These are phyloP conservation scores for Trichacis sp. DNA, from an alignment of 2,888 invertebrate genomes.

Conservation along the genomic window DNA sequence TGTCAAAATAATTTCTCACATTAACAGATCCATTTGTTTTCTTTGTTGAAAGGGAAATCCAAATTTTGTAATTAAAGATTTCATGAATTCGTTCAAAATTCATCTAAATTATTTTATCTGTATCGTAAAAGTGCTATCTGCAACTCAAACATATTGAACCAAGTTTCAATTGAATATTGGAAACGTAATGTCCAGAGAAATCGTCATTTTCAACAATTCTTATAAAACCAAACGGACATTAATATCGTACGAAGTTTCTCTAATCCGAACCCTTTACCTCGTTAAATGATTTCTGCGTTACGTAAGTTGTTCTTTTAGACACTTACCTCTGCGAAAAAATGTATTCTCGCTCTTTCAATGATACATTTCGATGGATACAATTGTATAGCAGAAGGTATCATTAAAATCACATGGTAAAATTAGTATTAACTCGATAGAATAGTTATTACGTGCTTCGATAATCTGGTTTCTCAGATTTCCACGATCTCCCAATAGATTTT, in stretches of 20 bases:
- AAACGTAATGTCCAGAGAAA: background rate
- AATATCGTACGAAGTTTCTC: constrained; percentile 8
- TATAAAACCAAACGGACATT: background rate
- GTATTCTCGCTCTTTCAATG: background rate
- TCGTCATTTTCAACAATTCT: background rate
- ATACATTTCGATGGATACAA: background rate
- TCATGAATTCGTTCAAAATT: too few species aligned
- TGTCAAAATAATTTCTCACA: too few species aligned
- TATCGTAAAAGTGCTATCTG: too few species aligned
- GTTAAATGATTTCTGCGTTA: constrained; percentile 1
- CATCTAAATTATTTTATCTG: too few species aligned
- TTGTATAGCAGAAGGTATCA: constrained; percentile 1
- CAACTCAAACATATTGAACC: too few species aligned
- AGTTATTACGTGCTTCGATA: constrained; percentile 10
- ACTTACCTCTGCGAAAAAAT: background rate
- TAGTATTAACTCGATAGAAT: constrained; percentile 4
- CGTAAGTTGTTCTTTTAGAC: background rate
- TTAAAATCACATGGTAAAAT: background rate
- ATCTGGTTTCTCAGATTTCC: constrained; percentile 21
- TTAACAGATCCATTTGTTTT: too few species aligned
- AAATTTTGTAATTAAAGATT: too few species aligned
- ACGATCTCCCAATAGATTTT: constrained; percentile 14
- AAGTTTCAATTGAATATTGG: background rate
- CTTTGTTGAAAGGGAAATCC: too few species aligned
- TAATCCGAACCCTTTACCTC: constrained; percentile 3